These are phyloP conservation scores for Petrolisthes manimaculis DNA, from an alignment of 2,888 invertebrate species.

Conservation along the genomic window DNA sequence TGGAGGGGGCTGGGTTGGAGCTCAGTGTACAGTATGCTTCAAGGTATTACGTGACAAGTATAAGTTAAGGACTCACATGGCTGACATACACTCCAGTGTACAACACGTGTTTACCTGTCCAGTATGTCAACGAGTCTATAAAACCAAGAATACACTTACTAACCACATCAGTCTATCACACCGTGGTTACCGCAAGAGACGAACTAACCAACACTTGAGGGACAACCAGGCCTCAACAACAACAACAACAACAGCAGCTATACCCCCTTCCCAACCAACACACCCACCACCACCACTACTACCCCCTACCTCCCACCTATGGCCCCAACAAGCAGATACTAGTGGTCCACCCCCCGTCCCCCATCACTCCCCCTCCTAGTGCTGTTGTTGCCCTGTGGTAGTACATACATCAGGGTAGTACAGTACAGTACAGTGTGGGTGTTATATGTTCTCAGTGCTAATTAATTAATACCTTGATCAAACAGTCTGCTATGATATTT, in stretches of 20 bases:
- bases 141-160: slow-evolving; percentile 65
- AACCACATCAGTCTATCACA: slow-evolving; percentile 65
- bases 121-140: slow-evolving; percentile 63
- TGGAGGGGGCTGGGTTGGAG: slow-evolving; percentile 72
- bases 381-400: no score
- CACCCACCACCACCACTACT: not conserved
- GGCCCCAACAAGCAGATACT: no score
- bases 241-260: not conserved
- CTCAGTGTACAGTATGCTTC: slow-evolving; percentile 90
- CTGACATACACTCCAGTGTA: slow-evolving; percentile 92
- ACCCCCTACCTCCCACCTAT: not conserved
- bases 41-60: slow-evolving; percentile 95
- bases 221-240: not conserved
- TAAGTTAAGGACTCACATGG: slow-evolving; percentile 92
- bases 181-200: slow-evolving; percentile 66
- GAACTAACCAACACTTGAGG: not conserved
- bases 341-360: no score
- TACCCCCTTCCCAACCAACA: no score
- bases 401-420: no score
- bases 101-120: slow-evolving; percentile 78
- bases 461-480: no score
- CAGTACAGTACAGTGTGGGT: no score
- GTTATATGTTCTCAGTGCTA: no score
- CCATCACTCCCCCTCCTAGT: no score
- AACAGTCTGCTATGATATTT: no score